phyloP scores from a whole-genome alignment of 2,797 vertebrate species.

The Clarias fuscus region DNA sequence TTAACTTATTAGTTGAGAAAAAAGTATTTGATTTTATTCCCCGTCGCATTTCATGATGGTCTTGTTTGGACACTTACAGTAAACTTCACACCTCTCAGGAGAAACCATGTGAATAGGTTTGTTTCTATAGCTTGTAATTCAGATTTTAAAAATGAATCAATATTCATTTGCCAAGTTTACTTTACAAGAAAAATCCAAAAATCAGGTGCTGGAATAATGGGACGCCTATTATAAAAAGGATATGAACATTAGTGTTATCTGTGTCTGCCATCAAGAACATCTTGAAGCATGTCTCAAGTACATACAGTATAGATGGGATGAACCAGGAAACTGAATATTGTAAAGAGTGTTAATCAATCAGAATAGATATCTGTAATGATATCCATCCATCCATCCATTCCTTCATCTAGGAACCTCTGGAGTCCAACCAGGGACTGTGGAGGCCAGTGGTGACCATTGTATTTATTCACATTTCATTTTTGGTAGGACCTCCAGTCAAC shows the following conservation, averaged over 20 bases:
- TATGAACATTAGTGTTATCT: background rate
- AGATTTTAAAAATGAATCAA: background rate
- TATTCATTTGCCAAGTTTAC: background rate
- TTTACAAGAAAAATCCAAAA: background rate
- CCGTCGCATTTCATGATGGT: background rate
- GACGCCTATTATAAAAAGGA: background rate
- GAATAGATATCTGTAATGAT: too few relatives aligned
- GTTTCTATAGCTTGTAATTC: background rate
- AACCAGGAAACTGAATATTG: background rate
- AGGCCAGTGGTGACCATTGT: too few relatives aligned
- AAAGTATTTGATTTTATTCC: background rate
- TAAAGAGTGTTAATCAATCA: background rate
- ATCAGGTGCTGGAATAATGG: background rate
- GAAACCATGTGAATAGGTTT: background rate
- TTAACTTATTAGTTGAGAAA: background rate
- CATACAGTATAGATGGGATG: background rate
- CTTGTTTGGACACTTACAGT: background rate
- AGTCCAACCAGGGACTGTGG: too few relatives aligned
- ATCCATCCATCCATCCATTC: background rate
- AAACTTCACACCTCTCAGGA: background rate
- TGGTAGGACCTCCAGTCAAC: too few relatives aligned
- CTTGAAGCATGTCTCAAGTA: background rate
- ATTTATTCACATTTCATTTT: too few relatives aligned
- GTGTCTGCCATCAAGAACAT: background rate
- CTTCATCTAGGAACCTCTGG: too few relatives aligned